Percentiles rank a stretch among this genome's conserved stretches.
These are phyloP conservation scores for Ceratosolen fusciceps DNA, from an alignment of 1,140 invertebrate genomes.

Conservation along the genomic window DNA sequence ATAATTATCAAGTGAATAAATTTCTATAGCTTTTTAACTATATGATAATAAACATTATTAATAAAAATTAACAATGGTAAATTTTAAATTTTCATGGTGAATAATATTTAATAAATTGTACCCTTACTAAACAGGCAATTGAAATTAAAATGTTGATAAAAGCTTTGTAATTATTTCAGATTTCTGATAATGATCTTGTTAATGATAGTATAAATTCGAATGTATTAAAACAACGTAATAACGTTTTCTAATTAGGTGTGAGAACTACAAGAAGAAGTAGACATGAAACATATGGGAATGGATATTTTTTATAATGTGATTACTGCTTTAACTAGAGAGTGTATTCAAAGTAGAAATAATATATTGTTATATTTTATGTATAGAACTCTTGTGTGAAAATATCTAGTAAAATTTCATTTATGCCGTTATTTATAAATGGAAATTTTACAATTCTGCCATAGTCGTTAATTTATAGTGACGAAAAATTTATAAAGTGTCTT, in stretches of 20 bases:
- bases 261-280: slow-evolving; percentile 26
- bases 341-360: too few species aligned
- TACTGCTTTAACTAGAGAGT: not conserved
- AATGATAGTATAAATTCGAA: slow-evolving; percentile 6
- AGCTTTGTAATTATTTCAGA: not conserved
- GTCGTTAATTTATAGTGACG: too few species aligned
- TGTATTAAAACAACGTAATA: slow-evolving; percentile 31
- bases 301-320: not conserved
- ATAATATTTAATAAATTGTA: not conserved
- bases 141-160: not conserved
- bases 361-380: too few species aligned
- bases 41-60: too few species aligned
- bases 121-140: not conserved
- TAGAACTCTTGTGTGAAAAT: too few species aligned
- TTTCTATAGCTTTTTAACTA: too few species aligned
- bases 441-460: too few species aligned
- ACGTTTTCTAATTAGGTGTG: slow-evolving; percentile 40
- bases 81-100: too few species aligned
- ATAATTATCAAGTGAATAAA: too few species aligned
- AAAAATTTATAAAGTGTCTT: too few species aligned
- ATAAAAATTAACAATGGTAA: too few species aligned
- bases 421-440: not conserved
- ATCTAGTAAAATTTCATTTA: too few species aligned
- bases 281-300: slow-evolving; percentile 19
- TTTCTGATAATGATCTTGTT: slow-evolving; percentile 19